phyloP scores from a whole-genome alignment of 2,888 invertebrate genomes.

The Nomada lathburiana region DNA sequence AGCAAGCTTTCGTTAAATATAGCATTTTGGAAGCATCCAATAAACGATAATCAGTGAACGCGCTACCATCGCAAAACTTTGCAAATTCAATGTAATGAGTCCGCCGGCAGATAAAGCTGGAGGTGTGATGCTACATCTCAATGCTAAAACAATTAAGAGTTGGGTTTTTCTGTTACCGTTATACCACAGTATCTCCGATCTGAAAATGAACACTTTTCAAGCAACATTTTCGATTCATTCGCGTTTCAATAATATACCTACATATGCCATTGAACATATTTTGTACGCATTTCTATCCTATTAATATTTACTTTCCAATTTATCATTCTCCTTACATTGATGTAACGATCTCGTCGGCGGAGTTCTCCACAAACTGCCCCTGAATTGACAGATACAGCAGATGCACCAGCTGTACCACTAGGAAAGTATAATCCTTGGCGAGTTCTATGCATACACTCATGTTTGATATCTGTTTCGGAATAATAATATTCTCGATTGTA shows the following conservation, averaged over 20 bases:
- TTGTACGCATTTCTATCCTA: background rate
- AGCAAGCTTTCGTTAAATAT: too few species aligned
- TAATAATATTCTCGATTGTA: background rate
- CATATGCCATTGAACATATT: background rate
- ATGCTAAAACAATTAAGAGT: background rate
- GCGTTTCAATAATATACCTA: background rate
- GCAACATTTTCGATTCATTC: background rate
- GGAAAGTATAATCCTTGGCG: background rate
- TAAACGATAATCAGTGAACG: background rate
- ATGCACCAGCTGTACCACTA: conserved; percentile 9
- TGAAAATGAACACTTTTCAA: background rate
- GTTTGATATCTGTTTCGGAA: background rate
- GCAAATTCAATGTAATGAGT: background rate
- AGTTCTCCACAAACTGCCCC: conserved; percentile 20
- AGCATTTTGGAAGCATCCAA: too few species aligned
- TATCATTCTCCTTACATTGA: conserved; percentile 5
- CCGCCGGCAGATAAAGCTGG: conserved; percentile 10
- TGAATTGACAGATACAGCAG: conserved; percentile 11
- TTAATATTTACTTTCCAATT: background rate
- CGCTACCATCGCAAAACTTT: conserved; percentile 6
- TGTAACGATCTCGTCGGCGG: background rate
- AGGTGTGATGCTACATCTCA: background rate
- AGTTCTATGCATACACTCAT: background rate
- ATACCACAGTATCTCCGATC: conserved; percentile 9
- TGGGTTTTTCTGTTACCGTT: background rate